phyloP scores from a whole-genome alignment of 2,797 vertebrate genomes.

The Clarias pachynema region DNA sequence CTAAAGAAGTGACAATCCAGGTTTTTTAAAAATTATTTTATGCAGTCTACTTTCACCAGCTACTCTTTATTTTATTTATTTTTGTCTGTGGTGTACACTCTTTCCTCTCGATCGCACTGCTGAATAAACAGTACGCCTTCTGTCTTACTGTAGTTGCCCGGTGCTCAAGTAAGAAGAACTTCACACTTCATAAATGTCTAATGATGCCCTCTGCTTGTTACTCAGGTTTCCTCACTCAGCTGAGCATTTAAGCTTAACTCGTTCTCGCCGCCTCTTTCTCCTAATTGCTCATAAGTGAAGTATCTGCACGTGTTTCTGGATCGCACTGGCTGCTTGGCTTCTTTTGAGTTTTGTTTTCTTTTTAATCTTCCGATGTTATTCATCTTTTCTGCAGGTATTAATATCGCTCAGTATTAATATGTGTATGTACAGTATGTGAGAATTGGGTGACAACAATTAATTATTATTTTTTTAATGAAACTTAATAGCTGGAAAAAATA shows the following conservation, averaged over 20 bases:
- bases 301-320: background rate
- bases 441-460: no score
- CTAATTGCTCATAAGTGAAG: background rate
- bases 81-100: background rate
- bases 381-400: background rate
- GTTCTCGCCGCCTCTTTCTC: background rate
- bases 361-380: background rate
- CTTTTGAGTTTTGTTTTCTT: background rate
- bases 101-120: slow-evolving; percentile 3
- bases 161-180: background rate
- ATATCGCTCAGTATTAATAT: background rate
- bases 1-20: slow-evolving; percentile 1
- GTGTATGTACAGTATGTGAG: background rate
- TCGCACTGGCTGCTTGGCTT: background rate
- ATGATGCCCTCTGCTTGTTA: slow-evolving; percentile 1
- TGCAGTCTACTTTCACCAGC: background rate
- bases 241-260: slow-evolving; percentile 21
- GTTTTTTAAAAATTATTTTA: background rate
- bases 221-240: slow-evolving; percentile 17
- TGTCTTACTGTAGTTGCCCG: background rate
- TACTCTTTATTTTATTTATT: background rate
- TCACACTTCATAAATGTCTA: slow-evolving; percentile 15
- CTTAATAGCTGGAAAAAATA: background rate
- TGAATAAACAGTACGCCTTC: background rate
- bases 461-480: no score